Base-by-base conservation (phyloP, 2,888 invertebrate species). In the Zele albiditarsus region DNA sequence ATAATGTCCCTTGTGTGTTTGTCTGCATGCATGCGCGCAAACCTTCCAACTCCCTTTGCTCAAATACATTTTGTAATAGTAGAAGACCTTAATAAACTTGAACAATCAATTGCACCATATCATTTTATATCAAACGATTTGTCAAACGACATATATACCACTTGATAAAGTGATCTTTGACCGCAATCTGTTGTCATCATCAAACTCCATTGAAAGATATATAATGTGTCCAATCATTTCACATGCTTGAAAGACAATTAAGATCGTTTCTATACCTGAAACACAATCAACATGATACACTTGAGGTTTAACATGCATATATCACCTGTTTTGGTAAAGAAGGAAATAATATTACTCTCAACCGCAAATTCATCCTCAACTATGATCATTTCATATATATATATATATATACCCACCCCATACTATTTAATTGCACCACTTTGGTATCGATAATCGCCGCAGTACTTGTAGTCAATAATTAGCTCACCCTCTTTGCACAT, bases 401-500 rank as follows among this genome's bases (percentile, higher is more conserved):
- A 53, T 53, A 8, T 53, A 72, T 76, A 27, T 23, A 53, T 46
- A 69, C 8, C 63, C 65, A 62, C 67, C 33, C 20, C 63, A 53
- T 3, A 53, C 53, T 20, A 20, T 23, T 20, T 53, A 53, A 53
- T 20, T 53, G 23, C 23, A 53, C 53, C 53, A 53, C 53, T 53
- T 38, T 53, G 8, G n/a, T 53, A 53, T 20, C 53, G 53, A 53
- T 53, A 53, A 53, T 53, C 20, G 23, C 20, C 8, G 53, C n/a
- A 20, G 53, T 53, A 53, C 53, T 53, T 53, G 20, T 20, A 8
- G 53, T 53, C 10, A 38, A 20, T 71, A 76, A 76, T 78, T 78
- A 76, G 62, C 69, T 76, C 70, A 23, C 74, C 74, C 72, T 65
- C 67, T 68, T 38, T 74, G 72, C 53, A 46, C 57, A 73, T 78